Evolutionary conservation across 2,113 vertebrate genomes (phyloP).

Genomic region (Entomyzon cyanotis): DNA sequence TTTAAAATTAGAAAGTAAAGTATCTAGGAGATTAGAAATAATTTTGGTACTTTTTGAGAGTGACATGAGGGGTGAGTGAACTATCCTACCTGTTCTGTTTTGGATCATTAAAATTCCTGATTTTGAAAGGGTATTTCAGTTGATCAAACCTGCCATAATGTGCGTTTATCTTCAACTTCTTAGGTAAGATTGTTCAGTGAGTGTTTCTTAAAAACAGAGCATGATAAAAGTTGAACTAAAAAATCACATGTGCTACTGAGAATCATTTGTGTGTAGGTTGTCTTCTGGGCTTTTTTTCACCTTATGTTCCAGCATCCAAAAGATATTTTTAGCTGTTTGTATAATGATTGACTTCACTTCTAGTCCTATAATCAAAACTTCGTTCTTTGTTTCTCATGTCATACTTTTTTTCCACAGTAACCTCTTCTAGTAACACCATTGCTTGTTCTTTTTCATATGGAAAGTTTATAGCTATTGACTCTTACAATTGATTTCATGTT

Average conservation of each 20-base stretch:
- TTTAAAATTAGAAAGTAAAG: neutral
- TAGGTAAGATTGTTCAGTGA: neutral
- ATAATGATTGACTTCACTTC: neutral
- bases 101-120: neutral
- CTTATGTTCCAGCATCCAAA: neutral
- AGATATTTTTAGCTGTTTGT: neutral
- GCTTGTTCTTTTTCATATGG: neutral
- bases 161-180: neutral
- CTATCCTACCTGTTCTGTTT: neutral
- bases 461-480: neutral
- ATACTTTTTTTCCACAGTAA: neutral
- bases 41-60: neutral
- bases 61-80: neutral
- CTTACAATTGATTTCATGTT: neutral
- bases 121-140: neutral
- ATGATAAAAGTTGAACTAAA: neutral
- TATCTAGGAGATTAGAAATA: neutral
- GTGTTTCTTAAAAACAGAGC: neutral
- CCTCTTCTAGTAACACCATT: neutral
- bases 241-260: neutral
- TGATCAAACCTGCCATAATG: neutral
- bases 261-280: neutral
- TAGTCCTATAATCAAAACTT: neutral
- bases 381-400: neutral
- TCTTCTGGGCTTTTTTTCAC: neutral